Evolutionary conservation across 30 jellyfish, hydroid and myxozoan species (phyloP).

Genomic region (Aurelia sp.): DNA sequence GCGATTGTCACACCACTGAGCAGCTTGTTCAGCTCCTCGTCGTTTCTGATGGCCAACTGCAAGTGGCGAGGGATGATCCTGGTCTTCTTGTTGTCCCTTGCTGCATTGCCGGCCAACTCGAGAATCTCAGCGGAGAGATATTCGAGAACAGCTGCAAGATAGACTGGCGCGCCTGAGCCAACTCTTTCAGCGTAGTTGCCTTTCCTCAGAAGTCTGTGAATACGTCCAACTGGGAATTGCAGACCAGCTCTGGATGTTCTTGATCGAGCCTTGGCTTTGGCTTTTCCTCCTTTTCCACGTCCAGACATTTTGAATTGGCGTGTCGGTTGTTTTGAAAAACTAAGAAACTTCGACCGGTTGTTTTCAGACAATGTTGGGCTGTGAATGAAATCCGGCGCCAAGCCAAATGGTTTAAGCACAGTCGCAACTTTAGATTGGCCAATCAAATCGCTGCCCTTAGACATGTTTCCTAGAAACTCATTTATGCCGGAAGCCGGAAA

Average conservation of each 20-base stretch:
- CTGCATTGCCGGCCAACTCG: conserved; percentile 98
- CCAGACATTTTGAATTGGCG: conserved; percentile 74
- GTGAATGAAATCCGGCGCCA: no score
- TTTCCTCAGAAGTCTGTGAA: conserved; percentile 81
- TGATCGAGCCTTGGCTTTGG: conserved; percentile 69
- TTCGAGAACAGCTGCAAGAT: conserved; percentile 95
- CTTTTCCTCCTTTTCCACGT: conserved; percentile 96
- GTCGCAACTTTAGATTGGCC: no score
- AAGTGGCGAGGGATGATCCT: conserved; percentile 92
- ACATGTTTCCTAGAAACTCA: no score
- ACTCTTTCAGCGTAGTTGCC: conserved; percentile 92
- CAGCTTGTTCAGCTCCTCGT: conserved; percentile 94
- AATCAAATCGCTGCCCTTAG: no score
- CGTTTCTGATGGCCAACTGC: conserved; percentile 94
- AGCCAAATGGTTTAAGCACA: no score
- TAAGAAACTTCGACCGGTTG: no score
- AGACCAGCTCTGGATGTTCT: conserved; percentile 93
- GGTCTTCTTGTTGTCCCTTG: conserved; percentile 91
- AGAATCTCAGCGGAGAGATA: conserved; percentile 94
- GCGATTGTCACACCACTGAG: conserved; percentile 94
- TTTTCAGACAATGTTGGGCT: no score
- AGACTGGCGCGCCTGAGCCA: conserved; percentile 97
- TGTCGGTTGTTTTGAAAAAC: neutral
- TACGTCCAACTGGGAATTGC: conserved; percentile 95
- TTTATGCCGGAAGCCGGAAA: no score